phyloP scores from a whole-genome alignment of 2,113 vertebrate species.

The Colossoma macropomum region DNA sequence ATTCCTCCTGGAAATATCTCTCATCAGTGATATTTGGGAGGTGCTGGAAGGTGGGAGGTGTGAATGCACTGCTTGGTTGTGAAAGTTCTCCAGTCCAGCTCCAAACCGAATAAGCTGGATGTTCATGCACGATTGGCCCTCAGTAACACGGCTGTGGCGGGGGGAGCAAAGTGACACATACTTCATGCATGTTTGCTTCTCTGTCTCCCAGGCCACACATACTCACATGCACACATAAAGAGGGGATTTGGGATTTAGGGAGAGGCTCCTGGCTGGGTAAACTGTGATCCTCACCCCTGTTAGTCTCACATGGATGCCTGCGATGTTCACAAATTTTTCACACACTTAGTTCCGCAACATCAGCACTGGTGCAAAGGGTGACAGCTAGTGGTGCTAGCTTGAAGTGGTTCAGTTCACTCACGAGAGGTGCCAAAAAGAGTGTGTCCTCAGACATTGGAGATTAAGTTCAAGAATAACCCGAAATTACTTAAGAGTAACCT shows the following conservation, averaged over 20 bases:
- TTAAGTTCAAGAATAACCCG: not conserved
- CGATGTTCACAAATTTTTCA: slow-evolving; percentile 51
- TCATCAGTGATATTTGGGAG: not conserved
- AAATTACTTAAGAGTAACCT: not conserved
- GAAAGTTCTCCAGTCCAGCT: slow-evolving; percentile 13
- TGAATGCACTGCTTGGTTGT: not conserved
- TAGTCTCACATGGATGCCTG: slow-evolving; percentile 56
- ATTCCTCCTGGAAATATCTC: not conserved
- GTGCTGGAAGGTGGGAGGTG: not conserved
- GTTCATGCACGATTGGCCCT: slow-evolving; percentile 37
- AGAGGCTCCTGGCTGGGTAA: slow-evolving; percentile 54
- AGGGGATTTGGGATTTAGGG: slow-evolving; percentile 57
- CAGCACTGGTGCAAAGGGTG: not conserved
- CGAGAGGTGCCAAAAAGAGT: not conserved
- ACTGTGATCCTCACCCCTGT: slow-evolving; percentile 52
- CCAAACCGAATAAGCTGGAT: slow-evolving; percentile 9
- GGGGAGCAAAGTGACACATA: slow-evolving; percentile 45
- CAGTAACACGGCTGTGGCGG: slow-evolving; percentile 39
- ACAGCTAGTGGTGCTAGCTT: not conserved
- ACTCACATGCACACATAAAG: slow-evolving; percentile 43
- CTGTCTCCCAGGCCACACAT: slow-evolving; percentile 51
- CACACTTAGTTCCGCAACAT: slow-evolving; percentile 28
- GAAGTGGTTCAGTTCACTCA: not conserved
- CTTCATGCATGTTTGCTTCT: slow-evolving; percentile 60
- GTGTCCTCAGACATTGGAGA: not conserved